Conservation (phyloP, 2,888 invertebrate genomes). For the Dinocampus coccinellae region DNA sequence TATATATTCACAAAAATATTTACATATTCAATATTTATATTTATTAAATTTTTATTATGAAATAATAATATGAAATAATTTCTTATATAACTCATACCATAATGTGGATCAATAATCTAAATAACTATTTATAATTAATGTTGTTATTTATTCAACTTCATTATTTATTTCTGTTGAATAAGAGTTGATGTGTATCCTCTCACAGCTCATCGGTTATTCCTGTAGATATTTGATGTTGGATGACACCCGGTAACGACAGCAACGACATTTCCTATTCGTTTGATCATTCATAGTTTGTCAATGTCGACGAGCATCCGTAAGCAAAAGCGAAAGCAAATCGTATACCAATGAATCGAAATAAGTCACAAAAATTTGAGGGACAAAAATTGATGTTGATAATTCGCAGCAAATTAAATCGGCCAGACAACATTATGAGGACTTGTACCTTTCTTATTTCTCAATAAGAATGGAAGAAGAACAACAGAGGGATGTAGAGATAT, state of each 20-base stretch:
- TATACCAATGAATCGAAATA: background rate
- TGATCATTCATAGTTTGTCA: constrained; percentile 59
- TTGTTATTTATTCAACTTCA: no score
- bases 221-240: background rate
- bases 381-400: background rate
- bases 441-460: background rate
- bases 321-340: background rate
- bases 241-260: constrained; percentile 57
- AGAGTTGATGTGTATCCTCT: background rate
- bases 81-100: no score
- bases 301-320: constrained; percentile 47
- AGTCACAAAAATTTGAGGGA: background rate
- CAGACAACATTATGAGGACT: background rate
- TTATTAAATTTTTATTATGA: no score
- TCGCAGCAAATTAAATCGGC: background rate
- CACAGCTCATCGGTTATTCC: background rate
- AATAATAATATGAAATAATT: no score
- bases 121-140: no score
- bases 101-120: no score
- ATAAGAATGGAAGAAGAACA: background rate
- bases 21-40: no score
- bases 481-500: background rate
- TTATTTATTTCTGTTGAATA: background rate
- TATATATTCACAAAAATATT: no score
- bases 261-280: constrained; percentile 57